Base-by-base conservation (phyloP, 2,113 vertebrate genomes). In the Poicephalus gulielmi region DNA sequence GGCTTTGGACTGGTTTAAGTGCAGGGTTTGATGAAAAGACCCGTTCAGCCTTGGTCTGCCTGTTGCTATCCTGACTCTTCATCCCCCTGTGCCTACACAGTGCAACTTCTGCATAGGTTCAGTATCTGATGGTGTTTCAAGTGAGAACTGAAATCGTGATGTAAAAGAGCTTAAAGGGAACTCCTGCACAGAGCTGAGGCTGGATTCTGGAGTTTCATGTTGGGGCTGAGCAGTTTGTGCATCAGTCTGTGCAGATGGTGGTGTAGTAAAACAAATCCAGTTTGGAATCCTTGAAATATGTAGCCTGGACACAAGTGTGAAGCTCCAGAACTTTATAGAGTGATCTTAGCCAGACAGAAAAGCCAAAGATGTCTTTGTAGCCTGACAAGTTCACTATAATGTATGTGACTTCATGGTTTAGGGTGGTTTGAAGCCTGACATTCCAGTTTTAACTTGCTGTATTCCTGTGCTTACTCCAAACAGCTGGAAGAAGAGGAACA, bases 401-500 rank as follows among this genome's bases (percentile, higher is more conserved):
- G 3, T 59, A 1, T 15, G 46, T 17, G 33, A 39, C 41, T 62
- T n/a, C 3, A 1, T 39, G 35, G 4, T 60, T 44, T 53, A 43
- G 57, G 35, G 9, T 44, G 37, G 6, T 17, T 28, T 60, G n/a
- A 39, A 43, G 31, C 20, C 30, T 59, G 62, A 5, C 24, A 86
- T 83, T 59, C 28, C 90, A 9, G 12, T 30, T 89, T 44, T 53
- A 52, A 83, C 57, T 57, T 33, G 43, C 41, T 78, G 28, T 63
- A 55, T 41, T 12, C 6, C 0, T 74, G 41, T 92, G 64, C 25
- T 86, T 79, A 11, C 30, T 94, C 93, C 76, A 75, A 95, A 93
- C 96, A 98, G 98, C 92, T 98, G 86, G 99, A 99, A 91, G 98
- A 98, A 69, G 99, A 99, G 52, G 99, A 99, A 82, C 98, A 98